These are phyloP conservation scores for Pterophyllum scalare DNA, from an alignment of 2,113 vertebrate species.

Conservation along the genomic window DNA sequence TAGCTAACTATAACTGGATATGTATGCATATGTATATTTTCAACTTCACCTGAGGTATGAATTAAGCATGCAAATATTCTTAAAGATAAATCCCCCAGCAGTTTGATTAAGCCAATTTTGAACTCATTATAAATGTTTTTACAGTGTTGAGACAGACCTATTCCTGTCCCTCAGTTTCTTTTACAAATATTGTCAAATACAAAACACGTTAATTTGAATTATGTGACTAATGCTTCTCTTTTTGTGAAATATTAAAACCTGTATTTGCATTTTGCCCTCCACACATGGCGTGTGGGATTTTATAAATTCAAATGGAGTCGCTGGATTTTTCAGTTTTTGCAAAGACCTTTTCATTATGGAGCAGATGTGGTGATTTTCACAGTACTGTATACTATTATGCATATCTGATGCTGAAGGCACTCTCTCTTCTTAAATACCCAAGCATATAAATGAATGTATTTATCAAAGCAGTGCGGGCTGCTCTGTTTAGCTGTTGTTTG, in stretches of 20 bases:
- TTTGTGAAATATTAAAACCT: conserved; percentile 74
- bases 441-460: conserved; percentile 72
- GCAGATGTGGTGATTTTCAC: conserved; percentile 66
- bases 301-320: conserved; percentile 67
- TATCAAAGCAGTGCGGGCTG: conserved; percentile 55
- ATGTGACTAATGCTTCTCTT: conserved; percentile 74
- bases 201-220: conserved; percentile 75
- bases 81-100: conserved; percentile 7
- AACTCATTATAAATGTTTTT: neutral
- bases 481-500: conserved; percentile 49
- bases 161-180: conserved; percentile 51
- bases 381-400: conserved; percentile 68
- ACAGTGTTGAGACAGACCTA: conserved; percentile 54
- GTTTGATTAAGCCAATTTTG: conserved; percentile 21
- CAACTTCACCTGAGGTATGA: neutral
- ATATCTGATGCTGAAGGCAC: conserved; percentile 63
- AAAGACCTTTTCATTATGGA: conserved; percentile 66
- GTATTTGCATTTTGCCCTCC: conserved; percentile 73
- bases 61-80: neutral
- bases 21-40: neutral
- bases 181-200: conserved; percentile 68
- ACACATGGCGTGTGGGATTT: conserved; percentile 75
- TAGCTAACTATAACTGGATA: neutral
- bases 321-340: conserved; percentile 49
- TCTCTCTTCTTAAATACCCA: conserved; percentile 67